Evolutionary conservation across 1,140 invertebrate species (phyloP), one percentile per base, ranked within the genome.

Genomic region (Helicorthomorpha holstii): DNA sequence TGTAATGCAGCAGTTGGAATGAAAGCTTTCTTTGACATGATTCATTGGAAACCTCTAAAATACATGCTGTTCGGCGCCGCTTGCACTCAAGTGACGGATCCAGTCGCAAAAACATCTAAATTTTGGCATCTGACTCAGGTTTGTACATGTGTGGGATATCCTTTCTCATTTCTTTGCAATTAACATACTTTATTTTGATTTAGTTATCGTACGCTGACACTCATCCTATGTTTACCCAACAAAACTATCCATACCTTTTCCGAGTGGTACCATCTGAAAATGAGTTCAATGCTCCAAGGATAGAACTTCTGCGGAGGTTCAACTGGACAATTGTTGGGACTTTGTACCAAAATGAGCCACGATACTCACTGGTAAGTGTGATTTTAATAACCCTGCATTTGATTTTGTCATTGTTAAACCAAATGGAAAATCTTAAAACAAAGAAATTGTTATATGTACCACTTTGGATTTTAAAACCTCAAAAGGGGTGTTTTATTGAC

Each of bases 301-400:
- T 96, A 27, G 78, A 85, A 1, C 72, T 98, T 1, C 73, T 98
- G 46, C 75, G 82, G 60, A 76, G 83, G 61, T 98, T 91, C 73
- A 96, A 97, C 68, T 98, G 95, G 95, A 96, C 87, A 0, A 75
- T 86, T 50, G 91, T 98, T 7, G 93, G 91, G 1, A 97, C 92
- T 0, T 81, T 98, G 49, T 98, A 94, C 67, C 93, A 98, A 66
- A 95, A 93, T 61, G 87, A 95, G 62, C 88, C 92, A 0, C 72
- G 89, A 66, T 95, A 94, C 65, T 83, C 90, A 1, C 69, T 94
- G 70, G 84, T 88, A 68, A 78, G 76, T n/a, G n/a, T n/a, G n/a
- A n/a, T n/a, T n/a, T n/a, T n/a, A n/a, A n/a, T n/a, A n/a, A n/a
- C n/a, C n/a, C n/a, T n/a, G n/a, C n/a, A n/a, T n/a, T n/a, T n/a